Conservation (phyloP, 2,113 vertebrate species). For the Neotoma lepida region DNA sequence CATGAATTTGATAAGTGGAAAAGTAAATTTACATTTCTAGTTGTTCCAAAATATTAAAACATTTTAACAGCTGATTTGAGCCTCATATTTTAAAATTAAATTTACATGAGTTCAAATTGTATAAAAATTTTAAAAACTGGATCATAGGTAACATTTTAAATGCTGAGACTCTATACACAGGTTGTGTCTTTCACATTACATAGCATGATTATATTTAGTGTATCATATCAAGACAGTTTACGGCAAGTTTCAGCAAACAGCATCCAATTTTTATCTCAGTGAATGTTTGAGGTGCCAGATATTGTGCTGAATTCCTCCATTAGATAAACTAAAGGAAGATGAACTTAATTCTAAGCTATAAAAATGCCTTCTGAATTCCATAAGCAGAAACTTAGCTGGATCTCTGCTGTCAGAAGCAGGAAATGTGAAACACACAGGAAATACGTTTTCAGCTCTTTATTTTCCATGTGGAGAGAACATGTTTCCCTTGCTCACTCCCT, state of each 20-base stretch:
- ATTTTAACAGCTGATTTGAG: neutral
- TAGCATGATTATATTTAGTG: neutral
- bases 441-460: neutral
- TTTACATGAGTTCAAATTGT: neutral
- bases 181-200: accelerated
- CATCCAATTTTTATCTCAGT: neutral
- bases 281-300: neutral
- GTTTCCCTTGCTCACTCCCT: neutral
- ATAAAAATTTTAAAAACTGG: neutral
- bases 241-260: conserved; percentile 7
- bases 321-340: neutral
- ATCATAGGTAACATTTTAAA: neutral
- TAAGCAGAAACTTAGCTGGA: neutral
- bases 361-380: neutral
- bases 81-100: neutral
- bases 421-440: neutral
- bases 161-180: neutral
- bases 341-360: neutral
- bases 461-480: neutral
- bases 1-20: neutral
- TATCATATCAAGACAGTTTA: neutral
- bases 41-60: neutral
- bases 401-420: neutral
- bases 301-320: neutral
- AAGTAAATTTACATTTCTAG: neutral